Evolutionary conservation across 2,888 invertebrate species (phyloP).

Genomic region (Scaeva pyrastri): DNA sequence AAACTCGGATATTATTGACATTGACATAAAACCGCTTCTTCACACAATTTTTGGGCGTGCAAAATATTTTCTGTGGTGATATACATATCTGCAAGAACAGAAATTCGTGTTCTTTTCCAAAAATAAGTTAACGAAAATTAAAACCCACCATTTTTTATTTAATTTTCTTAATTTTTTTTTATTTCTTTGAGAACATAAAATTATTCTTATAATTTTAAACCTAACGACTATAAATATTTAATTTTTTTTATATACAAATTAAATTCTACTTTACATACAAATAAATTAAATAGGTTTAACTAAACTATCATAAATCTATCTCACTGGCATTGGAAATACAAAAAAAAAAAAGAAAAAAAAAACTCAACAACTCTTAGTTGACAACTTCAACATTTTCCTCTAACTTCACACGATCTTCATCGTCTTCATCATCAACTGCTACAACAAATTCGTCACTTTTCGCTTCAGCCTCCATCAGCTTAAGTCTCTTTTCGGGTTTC

Average conservation of each 20-base stretch:
- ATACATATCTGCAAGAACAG: too few species aligned
- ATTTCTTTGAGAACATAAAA: slow-evolving; percentile 70
- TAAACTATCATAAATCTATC: slow-evolving; percentile 20
- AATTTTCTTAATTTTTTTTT: slow-evolving; percentile 62
- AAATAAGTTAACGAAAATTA: too few species aligned
- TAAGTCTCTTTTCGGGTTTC: slow-evolving; percentile 88
- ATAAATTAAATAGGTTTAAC: slow-evolving; percentile 62
- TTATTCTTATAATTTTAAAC: slow-evolving; percentile 19
- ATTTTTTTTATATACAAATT: slow-evolving; percentile 45
- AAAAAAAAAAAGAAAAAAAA: background rate
- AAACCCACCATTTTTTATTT: background rate
- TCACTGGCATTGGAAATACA: slow-evolving; percentile 8
- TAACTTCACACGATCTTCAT: slow-evolving; percentile 79
- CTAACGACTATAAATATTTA: too few species aligned
- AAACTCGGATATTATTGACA: too few species aligned
- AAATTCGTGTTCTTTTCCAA: too few species aligned
- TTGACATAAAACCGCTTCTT: too few species aligned
- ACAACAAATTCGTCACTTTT: slow-evolving; percentile 50
- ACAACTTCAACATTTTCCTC: slow-evolving; percentile 83
- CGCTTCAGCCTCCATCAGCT: slow-evolving; percentile 43
- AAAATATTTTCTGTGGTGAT: too few species aligned
- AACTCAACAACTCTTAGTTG: slow-evolving; percentile 78
- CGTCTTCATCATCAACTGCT: slow-evolving; percentile 48
- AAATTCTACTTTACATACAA: slow-evolving; percentile 51
- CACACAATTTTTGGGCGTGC: too few species aligned